A percentile compares a stretch with the other conserved stretches of the same genome.
Evolutionary conservation across 2,797 vertebrate genomes (phyloP).

Genomic region (Lepilemur ruficaudatus): DNA sequence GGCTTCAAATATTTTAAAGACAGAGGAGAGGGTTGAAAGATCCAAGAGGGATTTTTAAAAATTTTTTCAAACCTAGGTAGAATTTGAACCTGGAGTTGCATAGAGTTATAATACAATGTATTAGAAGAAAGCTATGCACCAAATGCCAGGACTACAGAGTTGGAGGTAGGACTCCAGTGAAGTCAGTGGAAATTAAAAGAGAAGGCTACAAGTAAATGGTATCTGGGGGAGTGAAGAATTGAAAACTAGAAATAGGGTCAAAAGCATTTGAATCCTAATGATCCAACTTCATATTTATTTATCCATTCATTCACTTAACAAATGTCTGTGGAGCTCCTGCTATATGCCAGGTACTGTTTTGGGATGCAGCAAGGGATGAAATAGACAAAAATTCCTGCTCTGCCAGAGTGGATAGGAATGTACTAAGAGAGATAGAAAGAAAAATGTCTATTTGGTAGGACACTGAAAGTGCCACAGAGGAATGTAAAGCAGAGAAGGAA

Average conservation of each 20-base stretch:
- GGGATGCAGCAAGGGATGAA: neutral
- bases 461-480: neutral
- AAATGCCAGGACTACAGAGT: neutral
- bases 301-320: neutral
- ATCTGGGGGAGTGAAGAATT: no score
- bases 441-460: no score
- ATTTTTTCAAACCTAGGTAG: neutral
- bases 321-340: no score
- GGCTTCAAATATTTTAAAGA: neutral
- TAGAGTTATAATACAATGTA: neutral
- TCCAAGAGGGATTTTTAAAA: fast-evolving
- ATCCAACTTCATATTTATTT: neutral
- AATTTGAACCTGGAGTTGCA: neutral
- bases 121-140: neutral
- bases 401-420: neutral
- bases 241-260: fast-evolving
- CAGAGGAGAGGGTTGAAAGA: neutral
- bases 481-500: no score
- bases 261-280: neutral
- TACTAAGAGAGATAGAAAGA: neutral
- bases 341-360: neutral
- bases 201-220: fast-evolving
- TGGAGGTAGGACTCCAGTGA: neutral
- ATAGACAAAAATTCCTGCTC: neutral
- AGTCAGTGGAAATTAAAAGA: neutral